Base-by-base conservation (phyloP, 1,140 invertebrate genomes). In the Pogonus chalceus region DNA sequence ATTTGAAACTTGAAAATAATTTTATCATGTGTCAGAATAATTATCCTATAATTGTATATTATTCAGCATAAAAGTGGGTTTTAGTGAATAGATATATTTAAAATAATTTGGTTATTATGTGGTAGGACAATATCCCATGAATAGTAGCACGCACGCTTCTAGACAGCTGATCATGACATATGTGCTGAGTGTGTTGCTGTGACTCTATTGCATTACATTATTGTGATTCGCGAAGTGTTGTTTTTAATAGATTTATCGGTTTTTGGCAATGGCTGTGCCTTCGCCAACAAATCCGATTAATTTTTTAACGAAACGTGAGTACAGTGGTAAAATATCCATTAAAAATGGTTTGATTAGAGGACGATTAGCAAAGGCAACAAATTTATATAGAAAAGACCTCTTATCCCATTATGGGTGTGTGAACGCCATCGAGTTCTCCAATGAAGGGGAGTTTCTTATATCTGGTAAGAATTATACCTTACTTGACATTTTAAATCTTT, bases 341-440 rank as follows among this genome's bases (percentile, higher is more conserved):
- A 74, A 72, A 60, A 72, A 75, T 57, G 69, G 75, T 43, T 72
- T 87, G 23, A 80, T 85, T 58, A 75, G 76, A 57, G 76, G 81
- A 49, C 78, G 84, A 50, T 70, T 87, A 35, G 69, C 72, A 22
- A 71, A 71, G 47, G 83, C 84, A 1, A 79, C 80, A 64, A 88
- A 84, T 71, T 76, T 94, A 16, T 93, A 86, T 68, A 80, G 85
- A 51, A 87, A 87, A 60, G 88, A 96, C 76, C 75, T 97, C 16
- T 75, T 83, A 53, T 87, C 85, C 23, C 93, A 97, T 76, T 96
- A 83, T 77, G 93, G 93, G 59, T 97, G 93, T 79, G 90, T 97
- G 21, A 97, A 97, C 79, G 92, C 92, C 21, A 88, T 96, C 59
- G 93, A 96, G 72, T 97, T 96, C 77, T 93, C 89, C 2, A 79